Conservation (phyloP, 2,797 vertebrate genomes). For the Helarctos malayanus region DNA sequence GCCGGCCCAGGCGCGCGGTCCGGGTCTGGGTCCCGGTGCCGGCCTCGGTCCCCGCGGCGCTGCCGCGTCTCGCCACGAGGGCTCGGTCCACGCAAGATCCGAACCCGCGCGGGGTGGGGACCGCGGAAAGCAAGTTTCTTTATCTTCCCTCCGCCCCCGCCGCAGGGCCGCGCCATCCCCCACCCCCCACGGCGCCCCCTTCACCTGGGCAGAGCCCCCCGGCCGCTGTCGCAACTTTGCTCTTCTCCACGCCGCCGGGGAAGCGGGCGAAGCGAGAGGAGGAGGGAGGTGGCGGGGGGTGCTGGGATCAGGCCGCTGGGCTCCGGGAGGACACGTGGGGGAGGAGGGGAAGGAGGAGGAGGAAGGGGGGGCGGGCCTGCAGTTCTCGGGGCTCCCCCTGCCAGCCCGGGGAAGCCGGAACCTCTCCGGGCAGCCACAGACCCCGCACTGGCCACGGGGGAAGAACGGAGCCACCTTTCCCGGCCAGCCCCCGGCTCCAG, state of each 20-base stretch:
- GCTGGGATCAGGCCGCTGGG: slow-evolving; percentile 82
- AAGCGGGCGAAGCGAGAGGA: slow-evolving; percentile 76
- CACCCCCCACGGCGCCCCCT: slow-evolving; percentile 72
- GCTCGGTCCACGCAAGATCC: slow-evolving; percentile 80
- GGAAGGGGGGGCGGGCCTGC: slow-evolving; percentile 82
- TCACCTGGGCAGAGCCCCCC: slow-evolving; percentile 83
- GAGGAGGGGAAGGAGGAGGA: slow-evolving; percentile 79
- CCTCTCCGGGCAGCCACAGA: slow-evolving; percentile 79
- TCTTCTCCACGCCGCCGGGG: slow-evolving; percentile 76
- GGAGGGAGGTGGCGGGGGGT: slow-evolving; percentile 72
- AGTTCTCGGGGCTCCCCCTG: slow-evolving; percentile 82
- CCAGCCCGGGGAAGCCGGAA: slow-evolving; percentile 82
- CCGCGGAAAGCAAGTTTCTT: slow-evolving; percentile 82
- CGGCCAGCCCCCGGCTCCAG: slow-evolving; percentile 65
- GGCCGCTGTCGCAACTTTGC: slow-evolving; percentile 81
- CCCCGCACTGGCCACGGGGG: slow-evolving; percentile 80
- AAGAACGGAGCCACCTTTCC: slow-evolving; percentile 79
- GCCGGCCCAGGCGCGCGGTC: slow-evolving; percentile 71
- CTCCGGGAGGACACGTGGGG: slow-evolving; percentile 84
- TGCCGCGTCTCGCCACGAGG: slow-evolving; percentile 83
- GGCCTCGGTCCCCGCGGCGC: slow-evolving; percentile 74
- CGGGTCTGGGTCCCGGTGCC: slow-evolving; percentile 65
- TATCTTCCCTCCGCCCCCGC: slow-evolving; percentile 75
- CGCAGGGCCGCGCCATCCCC: slow-evolving; percentile 70
- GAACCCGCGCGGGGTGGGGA: slow-evolving; percentile 77